These are phyloP conservation scores for Protophormia terraenovae DNA, from an alignment of 2,888 invertebrate species.

Conservation along the genomic window DNA sequence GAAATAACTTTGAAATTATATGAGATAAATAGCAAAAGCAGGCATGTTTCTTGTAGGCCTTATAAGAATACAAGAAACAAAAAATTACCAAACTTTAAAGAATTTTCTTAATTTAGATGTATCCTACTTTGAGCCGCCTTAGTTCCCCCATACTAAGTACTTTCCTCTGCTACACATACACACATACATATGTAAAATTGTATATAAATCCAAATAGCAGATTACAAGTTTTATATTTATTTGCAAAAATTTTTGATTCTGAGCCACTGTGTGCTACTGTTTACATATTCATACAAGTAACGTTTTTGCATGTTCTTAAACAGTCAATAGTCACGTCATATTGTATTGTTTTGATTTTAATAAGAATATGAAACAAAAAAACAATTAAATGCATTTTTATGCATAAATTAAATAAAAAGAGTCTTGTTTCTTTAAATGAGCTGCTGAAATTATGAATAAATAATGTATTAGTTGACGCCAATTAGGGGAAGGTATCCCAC, in stretches of 20 bases:
- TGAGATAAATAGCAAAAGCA: too few relatives aligned
- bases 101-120: too few relatives aligned
- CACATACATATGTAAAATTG: too few relatives aligned
- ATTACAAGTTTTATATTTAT: too few relatives aligned
- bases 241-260: neutral
- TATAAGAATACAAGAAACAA: too few relatives aligned
- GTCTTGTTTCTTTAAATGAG: neutral
- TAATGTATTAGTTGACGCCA: neutral
- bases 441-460: neutral
- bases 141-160: too few relatives aligned
- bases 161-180: too few relatives aligned
- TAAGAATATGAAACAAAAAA: neutral
- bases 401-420: slow-evolving; percentile 15
- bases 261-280: neutral
- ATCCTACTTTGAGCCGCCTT: too few relatives aligned
- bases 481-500: neutral
- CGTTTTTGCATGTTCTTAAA: neutral
- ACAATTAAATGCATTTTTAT: slow-evolving; percentile 31
- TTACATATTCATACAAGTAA: neutral
- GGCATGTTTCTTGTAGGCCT: too few relatives aligned
- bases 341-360: neutral
- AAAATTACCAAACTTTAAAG: too few relatives aligned
- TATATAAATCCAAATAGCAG: too few relatives aligned
- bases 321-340: slow-evolving; percentile 50
- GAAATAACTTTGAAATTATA: too few relatives aligned